Evolutionary conservation across 2,113 vertebrate species (phyloP).

Genomic region (Pelvicachromis taeniatus): DNA sequence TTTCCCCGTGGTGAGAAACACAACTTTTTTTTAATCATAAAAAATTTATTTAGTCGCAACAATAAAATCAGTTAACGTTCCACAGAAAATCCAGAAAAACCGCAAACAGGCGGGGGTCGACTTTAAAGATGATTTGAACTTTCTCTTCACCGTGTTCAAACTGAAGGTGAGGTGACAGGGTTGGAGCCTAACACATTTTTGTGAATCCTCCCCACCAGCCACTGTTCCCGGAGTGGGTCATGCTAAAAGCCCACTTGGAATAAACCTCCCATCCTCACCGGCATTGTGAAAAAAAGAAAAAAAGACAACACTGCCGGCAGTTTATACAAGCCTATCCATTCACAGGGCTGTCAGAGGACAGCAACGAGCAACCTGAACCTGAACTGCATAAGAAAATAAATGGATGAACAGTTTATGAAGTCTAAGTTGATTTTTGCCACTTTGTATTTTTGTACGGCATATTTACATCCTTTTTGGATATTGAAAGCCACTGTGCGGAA

Average conservation of each 20-base stretch:
- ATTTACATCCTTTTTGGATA: not conserved
- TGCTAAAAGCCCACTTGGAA: not conserved
- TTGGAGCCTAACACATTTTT: not conserved
- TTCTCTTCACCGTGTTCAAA: not conserved
- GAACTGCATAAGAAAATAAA: not conserved
- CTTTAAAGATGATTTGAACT: not conserved
- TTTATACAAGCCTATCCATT: not conserved
- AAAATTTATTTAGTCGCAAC: not conserved
- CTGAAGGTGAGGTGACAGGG: not conserved
- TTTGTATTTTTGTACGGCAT: not conserved
- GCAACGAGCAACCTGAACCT: not conserved
- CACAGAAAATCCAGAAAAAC: not conserved
- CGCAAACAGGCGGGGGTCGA: not conserved
- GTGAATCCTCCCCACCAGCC: not conserved
- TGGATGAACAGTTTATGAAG: not conserved
- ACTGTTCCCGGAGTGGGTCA: not conserved
- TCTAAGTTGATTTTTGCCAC: not conserved
- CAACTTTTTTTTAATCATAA: not conserved
- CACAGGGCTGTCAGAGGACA: not conserved
- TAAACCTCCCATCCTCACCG: not conserved
- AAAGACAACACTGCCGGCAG: not conserved
- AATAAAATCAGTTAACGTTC: not conserved
- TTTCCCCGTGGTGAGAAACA: not conserved
- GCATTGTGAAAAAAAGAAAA: not conserved
- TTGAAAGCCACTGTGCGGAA: not conserved